These are phyloP conservation scores for Pseudopodoces humilis DNA, from an alignment of 2,113 vertebrate genomes.

Conservation along the genomic window DNA sequence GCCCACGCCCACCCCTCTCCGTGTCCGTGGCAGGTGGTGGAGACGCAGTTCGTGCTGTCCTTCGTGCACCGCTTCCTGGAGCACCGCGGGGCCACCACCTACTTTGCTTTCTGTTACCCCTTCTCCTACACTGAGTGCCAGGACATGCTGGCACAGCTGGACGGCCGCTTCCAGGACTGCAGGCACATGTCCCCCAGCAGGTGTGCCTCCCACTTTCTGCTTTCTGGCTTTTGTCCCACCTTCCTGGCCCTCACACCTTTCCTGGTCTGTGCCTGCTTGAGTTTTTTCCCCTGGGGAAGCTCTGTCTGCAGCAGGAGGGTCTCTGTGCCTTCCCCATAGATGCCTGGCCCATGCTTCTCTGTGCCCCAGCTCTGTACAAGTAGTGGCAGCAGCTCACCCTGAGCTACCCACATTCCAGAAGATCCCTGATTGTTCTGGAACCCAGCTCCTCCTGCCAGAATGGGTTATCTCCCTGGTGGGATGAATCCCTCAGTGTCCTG, in stretches of 20 bases:
- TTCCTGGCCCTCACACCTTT: not conserved
- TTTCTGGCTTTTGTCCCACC: not conserved
- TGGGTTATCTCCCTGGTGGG: not conserved
- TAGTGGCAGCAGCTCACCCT: not conserved
- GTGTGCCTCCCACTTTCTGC: constrained; percentile 51
- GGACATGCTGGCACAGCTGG: constrained; percentile 89
- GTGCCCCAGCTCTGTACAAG: not conserved
- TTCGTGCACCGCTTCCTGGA: constrained; percentile 92
- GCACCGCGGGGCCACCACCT: constrained; percentile 86
- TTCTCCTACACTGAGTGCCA: constrained; percentile 95
- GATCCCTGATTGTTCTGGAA: not conserved
- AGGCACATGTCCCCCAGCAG: constrained; percentile 80
- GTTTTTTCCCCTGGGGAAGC: not conserved
- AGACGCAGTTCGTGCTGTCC: constrained; percentile 92
- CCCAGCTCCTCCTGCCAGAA: not conserved
- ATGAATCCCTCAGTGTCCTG: not conserved
- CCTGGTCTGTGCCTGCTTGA: not conserved
- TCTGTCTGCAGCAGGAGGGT: not conserved
- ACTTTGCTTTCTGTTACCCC: constrained; percentile 96
- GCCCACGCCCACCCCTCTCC: not conserved
- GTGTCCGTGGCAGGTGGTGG: constrained; percentile 79
- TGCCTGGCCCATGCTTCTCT: no score
- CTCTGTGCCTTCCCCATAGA: accelerated
- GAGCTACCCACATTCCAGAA: not conserved
- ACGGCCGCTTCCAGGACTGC: constrained; percentile 80